Percentiles rank a stretch among this genome's conserved stretches.
Evolutionary conservation across 1,140 invertebrate species (phyloP).

Genomic region (Drosophila repletoides): DNA sequence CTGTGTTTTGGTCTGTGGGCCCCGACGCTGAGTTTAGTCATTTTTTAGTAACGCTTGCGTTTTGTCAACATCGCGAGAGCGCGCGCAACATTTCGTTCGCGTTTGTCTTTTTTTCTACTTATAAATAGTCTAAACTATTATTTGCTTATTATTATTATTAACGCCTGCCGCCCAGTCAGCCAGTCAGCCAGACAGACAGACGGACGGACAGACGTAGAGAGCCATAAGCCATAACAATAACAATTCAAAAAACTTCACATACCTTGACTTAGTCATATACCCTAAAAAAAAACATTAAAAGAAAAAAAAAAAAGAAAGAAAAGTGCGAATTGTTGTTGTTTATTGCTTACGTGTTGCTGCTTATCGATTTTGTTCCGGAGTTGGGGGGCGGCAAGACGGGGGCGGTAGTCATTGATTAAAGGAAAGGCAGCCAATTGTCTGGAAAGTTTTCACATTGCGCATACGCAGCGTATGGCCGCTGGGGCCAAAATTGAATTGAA

Average conservation of each 20-base stretch:
- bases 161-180: constrained; percentile 27
- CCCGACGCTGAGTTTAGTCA: constrained; percentile 71
- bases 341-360: constrained; percentile 26
- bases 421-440: constrained; percentile 16
- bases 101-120: constrained; percentile 21
- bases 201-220: not conserved
- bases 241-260: constrained; percentile 38
- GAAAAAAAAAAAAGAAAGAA: constrained; percentile 1
- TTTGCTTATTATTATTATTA: constrained; percentile 41
- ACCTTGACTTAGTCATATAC: constrained; percentile 51
- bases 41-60: constrained; percentile 78
- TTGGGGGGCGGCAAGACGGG: too few relatives aligned
- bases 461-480: constrained; percentile 58
- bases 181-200: constrained; percentile 1
- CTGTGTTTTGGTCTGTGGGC: constrained; percentile 47
- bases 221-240: constrained; percentile 17
- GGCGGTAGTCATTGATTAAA: constrained; percentile 1
- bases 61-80: constrained; percentile 76
- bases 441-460: constrained; percentile 56
- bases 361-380: constrained; percentile 64
- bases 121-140: constrained; percentile 23
- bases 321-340: constrained; percentile 3
- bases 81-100: constrained; percentile 25
- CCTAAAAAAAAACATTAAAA: constrained; percentile 11
- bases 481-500: constrained; percentile 50